These are phyloP conservation scores for Halcyon chelicuti DNA, from an alignment of 2,797 vertebrate genomes.

Conservation along the genomic window DNA sequence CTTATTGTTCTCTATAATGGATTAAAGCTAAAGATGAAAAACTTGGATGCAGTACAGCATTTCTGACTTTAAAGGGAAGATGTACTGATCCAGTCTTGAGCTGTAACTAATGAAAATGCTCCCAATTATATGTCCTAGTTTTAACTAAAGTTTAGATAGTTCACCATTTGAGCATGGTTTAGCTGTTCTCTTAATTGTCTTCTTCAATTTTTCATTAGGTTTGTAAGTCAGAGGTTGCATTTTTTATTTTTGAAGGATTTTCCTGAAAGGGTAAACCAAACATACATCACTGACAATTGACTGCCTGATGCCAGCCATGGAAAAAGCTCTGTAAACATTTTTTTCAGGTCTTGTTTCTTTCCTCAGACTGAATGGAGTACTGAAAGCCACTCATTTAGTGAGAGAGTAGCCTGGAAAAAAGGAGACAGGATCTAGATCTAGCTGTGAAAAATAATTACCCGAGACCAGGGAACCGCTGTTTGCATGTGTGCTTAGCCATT, in stretches of 20 bases:
- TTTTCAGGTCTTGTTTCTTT: neutral
- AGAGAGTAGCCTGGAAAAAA: neutral
- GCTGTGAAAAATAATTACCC: conserved; percentile 29
- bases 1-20: neutral
- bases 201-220: neutral
- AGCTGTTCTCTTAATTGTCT: neutral
- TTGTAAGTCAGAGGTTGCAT: neutral
- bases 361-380: neutral
- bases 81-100: neutral
- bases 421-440: neutral
- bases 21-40: conserved; percentile 27
- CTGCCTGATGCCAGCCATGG: neutral
- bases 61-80: neutral
- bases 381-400: neutral
- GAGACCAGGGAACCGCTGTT: neutral
- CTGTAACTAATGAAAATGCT: neutral
- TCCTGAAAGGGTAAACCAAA: neutral
- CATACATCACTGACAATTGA: neutral
- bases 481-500: conserved; percentile 9
- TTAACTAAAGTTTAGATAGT: neutral
- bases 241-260: neutral
- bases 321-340: neutral
- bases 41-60: neutral
- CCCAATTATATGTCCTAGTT: neutral
- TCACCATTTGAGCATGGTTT: neutral